Evolutionary conservation across 2,113 vertebrate genomes (phyloP).

Genomic region (Entomyzon cyanotis): DNA sequence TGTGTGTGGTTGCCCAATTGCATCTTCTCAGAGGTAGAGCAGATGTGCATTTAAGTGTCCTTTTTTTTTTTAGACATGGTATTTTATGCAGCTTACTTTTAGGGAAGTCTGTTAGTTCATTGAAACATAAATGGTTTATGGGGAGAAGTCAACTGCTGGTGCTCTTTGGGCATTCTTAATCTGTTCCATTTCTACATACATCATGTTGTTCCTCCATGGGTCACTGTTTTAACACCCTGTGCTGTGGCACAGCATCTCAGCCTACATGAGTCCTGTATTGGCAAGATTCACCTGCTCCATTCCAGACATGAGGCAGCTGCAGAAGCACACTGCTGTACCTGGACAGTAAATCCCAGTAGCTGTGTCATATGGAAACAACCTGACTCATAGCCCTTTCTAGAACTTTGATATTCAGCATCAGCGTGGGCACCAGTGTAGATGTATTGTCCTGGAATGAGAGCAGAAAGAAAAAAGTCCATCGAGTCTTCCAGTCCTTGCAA

Average conservation of each 20-base stretch:
- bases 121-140: not conserved
- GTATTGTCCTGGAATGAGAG: not conserved
- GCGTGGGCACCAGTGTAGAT: not conserved
- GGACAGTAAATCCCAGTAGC: not conserved
- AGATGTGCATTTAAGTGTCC: not conserved
- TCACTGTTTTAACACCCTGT: not conserved
- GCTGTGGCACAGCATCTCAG: not conserved
- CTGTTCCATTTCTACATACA: rapidly evolving
- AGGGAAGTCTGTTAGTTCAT: not conserved
- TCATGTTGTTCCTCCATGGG: not conserved
- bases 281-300: not conserved
- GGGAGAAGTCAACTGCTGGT: not conserved
- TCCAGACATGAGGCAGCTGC: not conserved
- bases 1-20: not conserved
- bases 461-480: not conserved
- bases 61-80: not conserved
- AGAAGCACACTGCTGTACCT: not conserved
- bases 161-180: not conserved
- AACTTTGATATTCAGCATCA: not conserved
- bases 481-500: not conserved
- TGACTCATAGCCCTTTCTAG: not conserved
- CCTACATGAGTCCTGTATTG: not conserved
- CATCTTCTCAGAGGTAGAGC: not conserved
- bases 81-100: not conserved
- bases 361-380: not conserved